Conservation (phyloP, 1,140 invertebrate genomes). For the Heterodera schachtii region DNA sequence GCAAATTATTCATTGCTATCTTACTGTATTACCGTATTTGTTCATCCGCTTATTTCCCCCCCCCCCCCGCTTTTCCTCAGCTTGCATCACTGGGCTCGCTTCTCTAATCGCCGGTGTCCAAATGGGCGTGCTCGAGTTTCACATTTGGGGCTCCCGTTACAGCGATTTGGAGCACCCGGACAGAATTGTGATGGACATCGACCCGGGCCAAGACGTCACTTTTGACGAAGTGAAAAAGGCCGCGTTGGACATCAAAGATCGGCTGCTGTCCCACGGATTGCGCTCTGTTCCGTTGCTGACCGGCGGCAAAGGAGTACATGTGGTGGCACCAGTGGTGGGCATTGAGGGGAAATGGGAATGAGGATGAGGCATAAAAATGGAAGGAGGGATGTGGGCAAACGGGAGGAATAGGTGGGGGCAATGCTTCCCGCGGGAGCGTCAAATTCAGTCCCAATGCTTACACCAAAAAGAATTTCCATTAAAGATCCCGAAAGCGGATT, state of each 20-base stretch:
- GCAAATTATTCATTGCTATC: background rate
- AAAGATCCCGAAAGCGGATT: background rate
- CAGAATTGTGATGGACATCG: slow-evolving; percentile 7
- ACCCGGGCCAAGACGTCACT: slow-evolving; percentile 12
- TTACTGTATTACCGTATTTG: background rate
- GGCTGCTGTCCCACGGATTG: background rate
- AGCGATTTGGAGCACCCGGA: slow-evolving; percentile 5
- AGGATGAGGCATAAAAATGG: no score
- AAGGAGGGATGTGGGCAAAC: no score
- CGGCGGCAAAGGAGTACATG: background rate
- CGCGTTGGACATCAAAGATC: background rate
- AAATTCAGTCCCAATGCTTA: no score
- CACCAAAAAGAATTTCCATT: background rate
- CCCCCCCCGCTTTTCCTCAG: background rate
- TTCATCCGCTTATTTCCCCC: background rate
- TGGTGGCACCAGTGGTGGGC: background rate
- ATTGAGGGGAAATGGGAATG: background rate
- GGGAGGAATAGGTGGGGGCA: no score
- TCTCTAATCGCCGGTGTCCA: slow-evolving; percentile 1
- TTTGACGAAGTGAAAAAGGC: background rate
- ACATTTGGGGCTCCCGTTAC: slow-evolving; percentile 9
- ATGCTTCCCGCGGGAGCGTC: no score
- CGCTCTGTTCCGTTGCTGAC: background rate
- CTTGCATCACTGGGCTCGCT: background rate
- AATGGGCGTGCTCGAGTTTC: slow-evolving; percentile 9